Percentiles rank a stretch among this genome's conserved stretches.
Evolutionary conservation across 1,140 invertebrate genomes (phyloP).

Genomic region (Semibalanus balanoides): DNA sequence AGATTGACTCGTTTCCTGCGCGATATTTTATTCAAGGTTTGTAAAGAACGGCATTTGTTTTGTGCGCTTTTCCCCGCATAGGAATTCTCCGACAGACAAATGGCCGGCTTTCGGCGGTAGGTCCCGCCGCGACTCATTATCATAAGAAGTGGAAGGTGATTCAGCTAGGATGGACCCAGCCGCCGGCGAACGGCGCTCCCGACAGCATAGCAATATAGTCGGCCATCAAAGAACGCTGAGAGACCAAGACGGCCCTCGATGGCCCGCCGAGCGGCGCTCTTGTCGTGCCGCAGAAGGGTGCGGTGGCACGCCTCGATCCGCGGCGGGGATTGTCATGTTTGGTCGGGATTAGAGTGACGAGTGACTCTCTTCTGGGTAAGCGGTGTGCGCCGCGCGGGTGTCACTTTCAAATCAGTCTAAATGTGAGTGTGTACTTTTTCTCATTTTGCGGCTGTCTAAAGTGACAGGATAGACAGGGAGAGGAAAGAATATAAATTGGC

Average conservation of each 20-base stretch:
- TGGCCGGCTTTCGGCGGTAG: neutral
- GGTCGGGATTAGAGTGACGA: no score
- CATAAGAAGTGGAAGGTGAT: conserved; percentile 2
- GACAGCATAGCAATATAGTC: neutral
- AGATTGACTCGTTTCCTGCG: neutral
- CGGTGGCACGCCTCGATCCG: no score
- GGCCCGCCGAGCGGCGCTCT: neutral
- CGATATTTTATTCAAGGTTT: neutral
- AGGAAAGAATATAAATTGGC: no score
- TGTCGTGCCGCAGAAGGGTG: neutral
- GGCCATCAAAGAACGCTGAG: neutral
- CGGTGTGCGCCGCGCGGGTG: no score
- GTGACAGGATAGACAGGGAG: no score
- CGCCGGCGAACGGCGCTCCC: neutral
- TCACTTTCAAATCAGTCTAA: no score
- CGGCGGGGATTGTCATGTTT: no score
- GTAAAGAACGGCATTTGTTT: conserved; percentile 2
- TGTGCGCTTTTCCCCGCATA: neutral
- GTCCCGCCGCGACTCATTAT: neutral
- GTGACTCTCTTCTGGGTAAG: no score
- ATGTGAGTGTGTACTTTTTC: no score
- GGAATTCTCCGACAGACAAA: neutral
- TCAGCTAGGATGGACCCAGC: neutral
- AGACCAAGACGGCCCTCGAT: neutral
- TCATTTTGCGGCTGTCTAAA: no score